Evolutionary conservation across 1,140 invertebrate species (phyloP).

Genomic region (Bathynomus jamesi): DNA sequence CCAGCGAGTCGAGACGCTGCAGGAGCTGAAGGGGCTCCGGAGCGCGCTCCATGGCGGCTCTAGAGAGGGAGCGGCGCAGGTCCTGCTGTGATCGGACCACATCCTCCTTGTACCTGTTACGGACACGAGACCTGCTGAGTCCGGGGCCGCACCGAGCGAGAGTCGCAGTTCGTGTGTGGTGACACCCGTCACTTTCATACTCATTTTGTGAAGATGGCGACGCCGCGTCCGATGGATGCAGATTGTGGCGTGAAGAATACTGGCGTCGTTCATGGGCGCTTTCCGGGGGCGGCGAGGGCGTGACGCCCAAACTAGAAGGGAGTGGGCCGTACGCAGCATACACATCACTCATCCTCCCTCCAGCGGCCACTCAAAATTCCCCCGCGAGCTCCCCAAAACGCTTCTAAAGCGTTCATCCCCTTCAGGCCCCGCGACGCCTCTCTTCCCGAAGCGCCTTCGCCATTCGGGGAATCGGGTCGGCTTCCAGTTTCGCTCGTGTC

Average conservation of each 20-base stretch:
- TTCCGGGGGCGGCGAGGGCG: neutral
- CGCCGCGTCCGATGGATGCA: neutral
- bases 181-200: neutral
- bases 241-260: neutral
- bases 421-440: neutral
- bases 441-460: neutral
- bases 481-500: too few species aligned
- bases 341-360: neutral
- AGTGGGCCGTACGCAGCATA: neutral
- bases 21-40: neutral
- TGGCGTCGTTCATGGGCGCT: neutral
- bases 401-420: neutral
- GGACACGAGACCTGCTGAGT: neutral
- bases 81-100: neutral
- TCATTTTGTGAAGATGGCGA: neutral
- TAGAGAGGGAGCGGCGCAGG: neutral
- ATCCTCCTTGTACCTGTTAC: neutral
- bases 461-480: neutral
- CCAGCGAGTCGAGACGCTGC: neutral
- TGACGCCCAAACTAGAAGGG: neutral
- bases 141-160: neutral
- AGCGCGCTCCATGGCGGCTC: neutral
- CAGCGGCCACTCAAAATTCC: neutral
- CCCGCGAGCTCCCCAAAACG: neutral
- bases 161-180: neutral